These are phyloP conservation scores for Druon quercuslanigerum DNA, from an alignment of 1,140 invertebrate species.

Conservation along the genomic window DNA sequence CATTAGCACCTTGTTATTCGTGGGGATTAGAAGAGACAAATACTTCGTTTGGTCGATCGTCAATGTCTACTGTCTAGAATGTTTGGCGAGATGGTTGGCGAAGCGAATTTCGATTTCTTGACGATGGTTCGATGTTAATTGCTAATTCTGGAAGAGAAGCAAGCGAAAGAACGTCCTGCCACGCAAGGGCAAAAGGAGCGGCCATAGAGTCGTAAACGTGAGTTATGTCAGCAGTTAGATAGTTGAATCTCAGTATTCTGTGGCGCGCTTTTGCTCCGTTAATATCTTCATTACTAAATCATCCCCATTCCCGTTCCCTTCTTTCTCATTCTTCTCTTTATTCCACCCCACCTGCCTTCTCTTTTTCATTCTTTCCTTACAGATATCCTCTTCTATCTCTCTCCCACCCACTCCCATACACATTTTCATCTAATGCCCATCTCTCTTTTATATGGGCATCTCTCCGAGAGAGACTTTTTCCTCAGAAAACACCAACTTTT, in stretches of 20 bases:
- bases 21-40: constrained; percentile 1
- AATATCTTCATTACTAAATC: constrained; percentile 76
- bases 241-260: constrained; percentile 75
- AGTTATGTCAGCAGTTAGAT: constrained; percentile 74
- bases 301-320: constrained; percentile 61
- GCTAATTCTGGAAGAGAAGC: constrained; percentile 47
- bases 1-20: too few relatives aligned
- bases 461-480: neutral
- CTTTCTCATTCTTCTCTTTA: constrained; percentile 39
- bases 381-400: neutral
- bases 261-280: constrained; percentile 71
- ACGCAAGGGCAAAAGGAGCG: constrained; percentile 60
- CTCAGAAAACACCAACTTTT: constrained; percentile 18
- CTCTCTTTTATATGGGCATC: constrained; percentile 46
- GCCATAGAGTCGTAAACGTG: constrained; percentile 71
- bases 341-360: neutral
- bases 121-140: constrained; percentile 51
- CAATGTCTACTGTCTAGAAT: neutral
- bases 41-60: constrained; percentile 5
- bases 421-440: constrained; percentile 58
- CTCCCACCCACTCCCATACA: constrained; percentile 40
- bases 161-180: constrained; percentile 53
- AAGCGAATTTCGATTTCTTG: constrained; percentile 33
- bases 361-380: too few relatives aligned
- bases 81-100: neutral